Base-by-base conservation (phyloP, 2,797 vertebrate species). In the Fundulus diaphanus region DNA sequence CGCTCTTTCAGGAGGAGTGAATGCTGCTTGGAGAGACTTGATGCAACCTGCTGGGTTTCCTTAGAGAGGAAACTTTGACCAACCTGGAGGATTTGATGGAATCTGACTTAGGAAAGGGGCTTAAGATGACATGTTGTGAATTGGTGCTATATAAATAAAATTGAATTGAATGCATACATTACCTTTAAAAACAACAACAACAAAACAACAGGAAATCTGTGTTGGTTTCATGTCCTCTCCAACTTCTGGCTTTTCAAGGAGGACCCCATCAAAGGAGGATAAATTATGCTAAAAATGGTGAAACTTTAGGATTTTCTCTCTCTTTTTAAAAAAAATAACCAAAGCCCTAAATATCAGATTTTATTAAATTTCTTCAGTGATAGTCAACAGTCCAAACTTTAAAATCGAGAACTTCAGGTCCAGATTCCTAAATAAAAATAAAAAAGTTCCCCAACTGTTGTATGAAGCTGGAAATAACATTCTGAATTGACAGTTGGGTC, bases 101-200 rank as follows among this genome's bases (percentile, higher is more conserved):
- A n/a, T n/a, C n/a, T n/a, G n/a, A n/a, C n/a, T n/a, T n/a, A n/a
- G n/a, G n/a, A n/a, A n/a, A n/a, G n/a, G n/a, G n/a, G n/a, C n/a
- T n/a, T n/a, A n/a, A n/a, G n/a, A n/a, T n/a, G n/a, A n/a, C n/a
- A n/a, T n/a, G n/a, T n/a, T n/a, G n/a, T n/a, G n/a, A n/a, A n/a
- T n/a, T n/a, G n/a, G n/a, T n/a, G n/a, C n/a, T n/a, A n/a, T n/a
- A n/a, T n/a, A n/a, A n/a, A n/a, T n/a, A n/a, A n/a, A n/a, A n/a
- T n/a, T n/a, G n/a, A n/a, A 15, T 11, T 66, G n/a, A 42, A 42
- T 29, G n/a, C 24, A 66, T 66, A 66, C 63, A 42, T 66, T 66
- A 66, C 63, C 40, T 66, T 44, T 42, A 27, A 7, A 3, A 42
- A 27, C n/a, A 66, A 42, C 16, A 44, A n/a, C n/a, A n/a, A n/a